Percentiles rank a stretch among this genome's conserved stretches.
These are phyloP conservation scores for Lithophane semibrunnea DNA, from an alignment of 2,888 invertebrate species.

Conservation along the genomic window DNA sequence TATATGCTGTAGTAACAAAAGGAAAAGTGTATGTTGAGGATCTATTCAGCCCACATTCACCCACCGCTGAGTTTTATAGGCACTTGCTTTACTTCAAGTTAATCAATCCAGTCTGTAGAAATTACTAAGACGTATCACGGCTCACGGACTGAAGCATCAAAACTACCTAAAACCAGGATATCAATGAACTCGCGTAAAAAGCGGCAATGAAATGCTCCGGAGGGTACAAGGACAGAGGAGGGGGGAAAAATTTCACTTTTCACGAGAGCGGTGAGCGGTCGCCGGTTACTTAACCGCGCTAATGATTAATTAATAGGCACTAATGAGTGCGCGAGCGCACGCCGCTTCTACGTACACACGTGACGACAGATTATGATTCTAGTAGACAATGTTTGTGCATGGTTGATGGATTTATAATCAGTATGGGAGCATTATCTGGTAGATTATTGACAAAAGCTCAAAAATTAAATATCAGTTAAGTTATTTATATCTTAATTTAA, in stretches of 20 bases:
- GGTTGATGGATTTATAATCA: conserved; percentile 11
- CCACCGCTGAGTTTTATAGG: not conserved
- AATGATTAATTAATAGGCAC: conserved; percentile 69
- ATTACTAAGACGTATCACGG: not conserved
- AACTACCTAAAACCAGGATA: conserved; percentile 7
- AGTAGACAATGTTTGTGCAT: conserved; percentile 26
- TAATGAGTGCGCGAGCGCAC: conserved; percentile 65
- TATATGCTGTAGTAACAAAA: conserved; percentile 22
- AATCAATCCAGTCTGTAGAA: not conserved
- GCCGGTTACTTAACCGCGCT: conserved; percentile 64
- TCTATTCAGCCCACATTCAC: conserved; percentile 12
- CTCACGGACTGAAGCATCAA: not conserved
- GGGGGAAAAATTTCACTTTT: conserved; percentile 67
- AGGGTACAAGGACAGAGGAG: conserved; percentile 20
- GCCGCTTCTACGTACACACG: conserved; percentile 49
- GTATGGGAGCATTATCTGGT: not conserved
- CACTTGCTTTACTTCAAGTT: not conserved
- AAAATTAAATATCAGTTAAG: conserved; percentile 1
- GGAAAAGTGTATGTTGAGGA: conserved; percentile 26
- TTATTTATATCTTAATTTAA: not conserved
- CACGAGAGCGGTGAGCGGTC: conserved; percentile 59
- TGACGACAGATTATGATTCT: conserved; percentile 27
- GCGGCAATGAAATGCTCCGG: conserved; percentile 27
- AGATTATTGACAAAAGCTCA: not conserved
- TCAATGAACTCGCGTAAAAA: conserved; percentile 40